Evolutionary conservation across 2,888 invertebrate species (phyloP), one percentile per base, ranked within the genome.

Genomic region (Yponomeuta malinellus): DNA sequence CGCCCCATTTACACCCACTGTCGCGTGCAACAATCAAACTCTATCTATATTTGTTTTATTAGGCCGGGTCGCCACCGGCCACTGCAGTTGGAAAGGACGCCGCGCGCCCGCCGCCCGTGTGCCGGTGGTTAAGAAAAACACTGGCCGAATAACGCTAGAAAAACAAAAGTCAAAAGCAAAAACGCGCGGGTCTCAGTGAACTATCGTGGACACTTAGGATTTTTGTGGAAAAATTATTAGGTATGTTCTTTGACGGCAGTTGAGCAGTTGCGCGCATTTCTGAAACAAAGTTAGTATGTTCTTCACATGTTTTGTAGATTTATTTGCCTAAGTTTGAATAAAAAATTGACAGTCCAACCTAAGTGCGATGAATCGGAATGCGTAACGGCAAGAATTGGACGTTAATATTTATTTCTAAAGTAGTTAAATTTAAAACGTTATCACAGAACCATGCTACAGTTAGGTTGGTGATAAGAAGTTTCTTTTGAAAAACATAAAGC

Each of bases 11-110:
- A 64, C 12, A 64, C 29, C 64, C 29, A 23, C 64, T 64, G 64
- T 64, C 64, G 64, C 15, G 43, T 67, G 67, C 67, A 67, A 37
- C 33, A 67, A 67, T 67, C 67, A 37, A 67, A 67, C 67, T 52
- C 52, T 43, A 67, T 67, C 67, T 67, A 67, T 67, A 67, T 67
- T 67, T 67, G 33, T 67, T 67, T 67, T 67, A 67, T 67, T 67
- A 67, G 67, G 67, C 67, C n/a, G 67, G 33, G 67, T 67, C 67
- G 37, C n/a, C 67, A 67, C 15, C 67, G 31, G 43, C 37, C 10
- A 43, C 43, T 43, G 67, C 43, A 43, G 67, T 67, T 10, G 15
- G 43, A 4, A 43, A 43, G 43, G 37, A 67, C 67, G n/a, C 37
- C n/a, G 31, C 37, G 67, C 33, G 37, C 37, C 9, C 15, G 43